phyloP scores from a whole-genome alignment of 30 jellyfish, hydroid and myxozoan genomes.

The Morbakka virulenta region DNA sequence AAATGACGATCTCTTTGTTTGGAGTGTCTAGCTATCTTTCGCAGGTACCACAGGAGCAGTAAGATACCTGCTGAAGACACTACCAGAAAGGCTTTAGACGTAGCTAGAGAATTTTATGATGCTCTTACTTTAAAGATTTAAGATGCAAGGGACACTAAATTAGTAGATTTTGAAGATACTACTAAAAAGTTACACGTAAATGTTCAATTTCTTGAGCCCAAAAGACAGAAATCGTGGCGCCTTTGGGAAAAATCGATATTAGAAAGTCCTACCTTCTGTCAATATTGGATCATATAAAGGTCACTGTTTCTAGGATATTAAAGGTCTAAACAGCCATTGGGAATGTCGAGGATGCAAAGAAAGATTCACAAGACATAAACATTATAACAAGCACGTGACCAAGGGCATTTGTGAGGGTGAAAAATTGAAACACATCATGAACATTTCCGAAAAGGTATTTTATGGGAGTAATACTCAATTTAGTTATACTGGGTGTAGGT shows the following conservation, averaged over 20 bases:
- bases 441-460: neutral
- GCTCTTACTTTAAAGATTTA: slow-evolving; percentile 5
- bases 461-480: neutral
- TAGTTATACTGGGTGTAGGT: neutral
- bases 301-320: neutral
- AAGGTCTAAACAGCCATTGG: neutral
- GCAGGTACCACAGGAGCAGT: neutral
- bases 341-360: neutral
- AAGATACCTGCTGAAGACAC: slow-evolving; percentile 18
- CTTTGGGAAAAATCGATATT: neutral
- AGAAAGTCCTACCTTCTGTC: neutral
- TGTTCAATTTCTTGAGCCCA: too few species aligned
- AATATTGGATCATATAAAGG: neutral
- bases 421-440: neutral
- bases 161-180: slow-evolving; percentile 36
- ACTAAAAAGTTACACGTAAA: slow-evolving; percentile 10
- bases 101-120: slow-evolving; percentile 40
- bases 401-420: neutral
- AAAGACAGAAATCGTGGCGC: too few species aligned
- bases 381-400: neutral
- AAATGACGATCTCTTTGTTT: slow-evolving; percentile 38
- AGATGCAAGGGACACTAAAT: slow-evolving; percentile 37
- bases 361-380: neutral
- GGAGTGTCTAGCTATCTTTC: slow-evolving; percentile 51
- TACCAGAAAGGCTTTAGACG: slow-evolving; percentile 20